Percentiles rank a stretch among this genome's conserved stretches.
phyloP scores from a whole-genome alignment of 2,888 invertebrate genomes.

The Adineta ricciae region DNA sequence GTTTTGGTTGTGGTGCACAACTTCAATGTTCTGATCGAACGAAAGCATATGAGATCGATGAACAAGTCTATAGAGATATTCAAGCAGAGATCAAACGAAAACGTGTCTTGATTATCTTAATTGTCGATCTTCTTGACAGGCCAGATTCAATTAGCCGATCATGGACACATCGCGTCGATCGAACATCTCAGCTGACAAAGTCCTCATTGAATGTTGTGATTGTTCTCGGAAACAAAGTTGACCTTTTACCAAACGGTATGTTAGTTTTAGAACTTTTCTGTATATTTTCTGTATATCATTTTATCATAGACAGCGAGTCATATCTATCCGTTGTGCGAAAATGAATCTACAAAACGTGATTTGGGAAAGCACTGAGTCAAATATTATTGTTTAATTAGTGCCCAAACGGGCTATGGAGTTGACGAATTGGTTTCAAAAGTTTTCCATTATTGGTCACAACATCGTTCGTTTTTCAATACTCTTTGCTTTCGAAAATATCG shows the following conservation, averaged over 20 bases:
- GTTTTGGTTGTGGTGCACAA: conserved; percentile 73
- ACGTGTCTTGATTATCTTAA: conserved; percentile 65
- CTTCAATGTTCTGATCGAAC: conserved; percentile 60
- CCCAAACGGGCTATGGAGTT: conserved; percentile 86
- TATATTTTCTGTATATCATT: too few relatives aligned
- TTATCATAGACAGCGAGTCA: conserved; percentile 49
- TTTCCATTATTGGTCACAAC: conserved; percentile 62
- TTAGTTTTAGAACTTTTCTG: neutral
- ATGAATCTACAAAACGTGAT: conserved; percentile 57
- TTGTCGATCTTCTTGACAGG: conserved; percentile 81
- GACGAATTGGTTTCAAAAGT: conserved; percentile 74
- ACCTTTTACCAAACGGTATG: conserved; percentile 63
- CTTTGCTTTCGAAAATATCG: too few relatives aligned
- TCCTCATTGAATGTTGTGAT: neutral
- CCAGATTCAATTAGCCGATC: conserved; percentile 68
- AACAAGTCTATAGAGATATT: conserved; percentile 67
- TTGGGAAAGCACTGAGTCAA: conserved; percentile 52
- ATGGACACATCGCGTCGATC: conserved; percentile 40
- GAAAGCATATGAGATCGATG: conserved; percentile 55
- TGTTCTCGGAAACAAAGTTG: conserved; percentile 75
- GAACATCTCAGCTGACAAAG: neutral
- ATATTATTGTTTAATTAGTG: conserved; percentile 62
- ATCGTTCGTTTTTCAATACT: conserved; percentile 50
- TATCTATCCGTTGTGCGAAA: conserved; percentile 64
- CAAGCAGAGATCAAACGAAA: conserved; percentile 59